These are phyloP conservation scores for Hirudo medicinalis DNA, from an alignment of 1,140 invertebrate species.

Conservation along the genomic window DNA sequence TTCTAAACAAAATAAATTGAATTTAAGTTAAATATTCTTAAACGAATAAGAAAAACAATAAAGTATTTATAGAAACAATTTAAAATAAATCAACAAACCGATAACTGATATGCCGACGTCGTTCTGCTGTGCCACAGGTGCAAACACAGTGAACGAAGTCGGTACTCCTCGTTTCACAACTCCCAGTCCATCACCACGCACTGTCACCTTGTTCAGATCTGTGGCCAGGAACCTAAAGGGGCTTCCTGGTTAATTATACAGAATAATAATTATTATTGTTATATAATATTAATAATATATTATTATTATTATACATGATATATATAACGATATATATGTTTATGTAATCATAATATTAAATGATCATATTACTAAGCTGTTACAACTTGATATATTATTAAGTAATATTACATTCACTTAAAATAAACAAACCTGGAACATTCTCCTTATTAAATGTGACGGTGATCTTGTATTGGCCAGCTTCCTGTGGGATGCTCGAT, in stretches of 20 bases:
- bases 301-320: not conserved
- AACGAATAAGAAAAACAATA: too few species aligned
- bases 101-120: slow-evolving; percentile 54
- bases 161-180: slow-evolving; percentile 67
- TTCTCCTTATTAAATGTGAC: slow-evolving; percentile 95
- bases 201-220: slow-evolving; percentile 31
- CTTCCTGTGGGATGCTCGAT: slow-evolving; percentile 82
- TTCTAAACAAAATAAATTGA: too few species aligned
- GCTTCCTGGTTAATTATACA: slow-evolving; percentile 28
- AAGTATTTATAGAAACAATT: not conserved
- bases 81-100: slow-evolving; percentile 28
- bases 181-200: slow-evolving; percentile 27
- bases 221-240: slow-evolving; percentile 34
- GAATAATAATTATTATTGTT: not conserved
- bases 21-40: too few species aligned
- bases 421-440: slow-evolving; percentile 57
- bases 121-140: slow-evolving; percentile 52
- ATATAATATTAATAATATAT: not conserved
- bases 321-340: not conserved
- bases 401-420: too few species aligned
- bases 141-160: slow-evolving; percentile 70
- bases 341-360: not conserved
- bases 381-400: too few species aligned
- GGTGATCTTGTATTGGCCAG: slow-evolving; percentile 81
- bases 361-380: too few species aligned